phyloP scores from a whole-genome alignment of 1,140 invertebrate genomes.

The Bradynema listronoti region DNA sequence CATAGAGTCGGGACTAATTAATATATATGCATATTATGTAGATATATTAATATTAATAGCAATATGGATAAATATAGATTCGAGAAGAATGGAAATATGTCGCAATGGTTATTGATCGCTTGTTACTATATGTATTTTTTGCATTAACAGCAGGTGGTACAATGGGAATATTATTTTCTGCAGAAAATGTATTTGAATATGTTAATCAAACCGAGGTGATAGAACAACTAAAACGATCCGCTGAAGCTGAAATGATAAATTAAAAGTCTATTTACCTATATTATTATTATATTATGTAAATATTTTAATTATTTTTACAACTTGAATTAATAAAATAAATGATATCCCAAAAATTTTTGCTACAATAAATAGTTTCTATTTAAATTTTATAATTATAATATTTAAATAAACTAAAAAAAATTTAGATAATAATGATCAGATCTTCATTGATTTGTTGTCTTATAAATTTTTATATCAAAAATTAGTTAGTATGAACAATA shows the following conservation, averaged over 20 bases:
- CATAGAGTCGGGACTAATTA: not conserved
- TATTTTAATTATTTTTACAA: no score
- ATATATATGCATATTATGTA: not conserved
- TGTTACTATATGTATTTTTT: constrained; percentile 92
- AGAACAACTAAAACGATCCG: constrained; percentile 4
- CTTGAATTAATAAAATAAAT: constrained; percentile 14
- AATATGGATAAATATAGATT: constrained; percentile 33
- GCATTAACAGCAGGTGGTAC: constrained; percentile 83
- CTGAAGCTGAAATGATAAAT: constrained; percentile 13
- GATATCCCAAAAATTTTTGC: not conserved
- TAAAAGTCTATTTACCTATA: no score
- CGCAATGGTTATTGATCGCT: constrained; percentile 85
- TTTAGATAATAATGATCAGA: not conserved
- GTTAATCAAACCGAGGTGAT: constrained; percentile 61
- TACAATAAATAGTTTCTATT: not conserved
- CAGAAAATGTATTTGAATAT: constrained; percentile 95
- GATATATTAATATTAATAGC: no score
- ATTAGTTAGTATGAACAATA: no score
- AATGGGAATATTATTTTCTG: constrained; percentile 89
- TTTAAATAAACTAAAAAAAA: not conserved
- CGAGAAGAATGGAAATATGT: constrained; percentile 64
- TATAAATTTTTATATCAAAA: no score
- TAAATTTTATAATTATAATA: not conserved
- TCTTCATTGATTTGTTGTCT: no score
- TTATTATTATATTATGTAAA: no score